Evolutionary conservation across 1,140 invertebrate genomes (phyloP).

Genomic region (Leptoteleia sp.): DNA sequence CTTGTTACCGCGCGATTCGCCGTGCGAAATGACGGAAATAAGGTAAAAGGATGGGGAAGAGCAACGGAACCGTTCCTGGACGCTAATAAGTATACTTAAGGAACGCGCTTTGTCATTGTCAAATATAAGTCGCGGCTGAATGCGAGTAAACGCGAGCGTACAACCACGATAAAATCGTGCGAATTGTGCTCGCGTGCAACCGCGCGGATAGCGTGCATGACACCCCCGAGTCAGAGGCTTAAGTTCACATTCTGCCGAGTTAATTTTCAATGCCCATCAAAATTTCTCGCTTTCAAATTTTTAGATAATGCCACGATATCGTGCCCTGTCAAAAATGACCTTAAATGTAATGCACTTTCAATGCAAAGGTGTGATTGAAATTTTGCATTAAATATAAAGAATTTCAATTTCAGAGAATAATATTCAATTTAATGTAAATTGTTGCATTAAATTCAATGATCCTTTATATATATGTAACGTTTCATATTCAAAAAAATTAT

Average conservation of each 20-base stretch:
- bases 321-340: no score
- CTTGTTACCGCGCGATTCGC: background rate
- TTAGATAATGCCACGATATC: no score
- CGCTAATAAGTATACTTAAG: constrained; percentile 32
- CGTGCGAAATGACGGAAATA: background rate
- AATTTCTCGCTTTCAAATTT: constrained; percentile 41
- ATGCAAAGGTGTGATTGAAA: no score
- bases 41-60: background rate
- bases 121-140: constrained; percentile 27
- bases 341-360: no score
- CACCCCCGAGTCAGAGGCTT: constrained; percentile 48
- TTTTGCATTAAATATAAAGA: no score
- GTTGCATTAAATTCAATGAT: no score
- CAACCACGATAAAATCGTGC: constrained; percentile 48
- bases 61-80: constrained; percentile 11
- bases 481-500: no score
- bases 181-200: constrained; percentile 52
- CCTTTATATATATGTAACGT: no score
- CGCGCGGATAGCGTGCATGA: constrained; percentile 58
- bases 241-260: constrained; percentile 52
- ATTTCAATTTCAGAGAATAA: no score
- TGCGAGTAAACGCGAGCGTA: constrained; percentile 29
- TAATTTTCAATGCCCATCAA: constrained; percentile 54
- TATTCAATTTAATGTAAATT: no score
- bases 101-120: constrained; percentile 42